A percentile compares a stretch with the other conserved stretches of the same genome.
Conservation (phyloP, 2,888 invertebrate species). For the Pheosia tremula region DNA sequence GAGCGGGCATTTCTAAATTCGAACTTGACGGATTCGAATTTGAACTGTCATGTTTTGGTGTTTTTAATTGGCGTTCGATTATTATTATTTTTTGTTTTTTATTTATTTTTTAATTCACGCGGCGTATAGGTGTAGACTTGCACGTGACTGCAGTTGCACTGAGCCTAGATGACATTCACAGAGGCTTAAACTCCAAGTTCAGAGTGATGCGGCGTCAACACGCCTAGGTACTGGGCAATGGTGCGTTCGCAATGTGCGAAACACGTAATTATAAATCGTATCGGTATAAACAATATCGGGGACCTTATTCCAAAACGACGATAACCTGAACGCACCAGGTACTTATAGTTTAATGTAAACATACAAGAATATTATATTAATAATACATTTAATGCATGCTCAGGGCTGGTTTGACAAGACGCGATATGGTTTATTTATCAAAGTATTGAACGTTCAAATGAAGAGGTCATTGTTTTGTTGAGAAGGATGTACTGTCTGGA, state of each 20-base stretch:
- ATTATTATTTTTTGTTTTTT: slow-evolving; percentile 47
- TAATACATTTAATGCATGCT: not conserved
- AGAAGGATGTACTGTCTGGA: too few relatives aligned
- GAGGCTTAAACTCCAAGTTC: slow-evolving; percentile 78
- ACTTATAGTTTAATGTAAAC: not conserved
- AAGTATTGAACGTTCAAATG: not conserved
- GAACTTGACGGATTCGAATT: slow-evolving; percentile 62
- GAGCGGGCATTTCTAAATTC: slow-evolving; percentile 67
- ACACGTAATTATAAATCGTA: slow-evolving; percentile 56
- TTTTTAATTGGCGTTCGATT: slow-evolving; percentile 28
- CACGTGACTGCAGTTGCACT: slow-evolving; percentile 73
- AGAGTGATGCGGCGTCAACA: slow-evolving; percentile 75
- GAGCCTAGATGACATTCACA: slow-evolving; percentile 81
- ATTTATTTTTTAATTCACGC: slow-evolving; percentile 37
- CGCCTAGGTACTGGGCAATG: slow-evolving; percentile 51
- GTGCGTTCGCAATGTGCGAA: slow-evolving; percentile 52
- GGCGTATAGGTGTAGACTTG: slow-evolving; percentile 63
- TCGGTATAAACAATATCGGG: slow-evolving; percentile 42
- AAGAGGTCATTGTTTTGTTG: not conserved
- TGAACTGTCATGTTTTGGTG: slow-evolving; percentile 54
- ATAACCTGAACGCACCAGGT: not conserved
- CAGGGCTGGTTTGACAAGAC: not conserved
- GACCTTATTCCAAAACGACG: slow-evolving; percentile 10
- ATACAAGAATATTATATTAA: not conserved
- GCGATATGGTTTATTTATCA: not conserved